These are phyloP conservation scores for Stenchaetothrips biformis DNA, from an alignment of 2,888 invertebrate species.

Conservation along the genomic window DNA sequence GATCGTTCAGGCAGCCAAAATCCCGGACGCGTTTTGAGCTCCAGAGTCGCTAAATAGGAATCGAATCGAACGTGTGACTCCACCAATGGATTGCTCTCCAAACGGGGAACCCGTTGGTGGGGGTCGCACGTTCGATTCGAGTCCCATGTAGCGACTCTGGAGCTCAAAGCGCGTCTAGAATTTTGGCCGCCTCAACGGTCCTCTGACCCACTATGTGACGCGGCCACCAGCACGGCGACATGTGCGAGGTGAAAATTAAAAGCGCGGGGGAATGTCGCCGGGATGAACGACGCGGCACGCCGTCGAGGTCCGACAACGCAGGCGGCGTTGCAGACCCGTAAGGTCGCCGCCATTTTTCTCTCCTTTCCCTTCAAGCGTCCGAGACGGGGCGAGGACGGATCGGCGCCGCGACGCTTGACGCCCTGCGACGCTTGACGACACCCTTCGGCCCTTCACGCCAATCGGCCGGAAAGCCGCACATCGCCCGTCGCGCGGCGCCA, in stretches of 20 bases:
- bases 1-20: no score
- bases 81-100: no score
- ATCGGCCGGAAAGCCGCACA: background rate
- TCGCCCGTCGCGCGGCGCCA: background rate
- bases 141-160: no score
- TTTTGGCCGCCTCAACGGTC: no score
- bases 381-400: background rate
- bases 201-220: no score
- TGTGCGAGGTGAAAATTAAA: background rate
- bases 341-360: no score
- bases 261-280: background rate
- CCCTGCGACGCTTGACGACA: background rate
- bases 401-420: background rate
- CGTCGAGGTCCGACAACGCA: background rate
- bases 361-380: background rate
- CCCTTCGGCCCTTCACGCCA: background rate
- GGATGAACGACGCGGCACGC: background rate
- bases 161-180: no score
- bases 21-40: no score
- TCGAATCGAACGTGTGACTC: no score
- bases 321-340: background rate
- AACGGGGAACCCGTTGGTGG: no score
- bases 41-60: no score
- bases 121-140: no score
- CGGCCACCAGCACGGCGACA: background rate